phyloP scores from a whole-genome alignment of 2,113 vertebrate species.

The Copsychus sechellarum region DNA sequence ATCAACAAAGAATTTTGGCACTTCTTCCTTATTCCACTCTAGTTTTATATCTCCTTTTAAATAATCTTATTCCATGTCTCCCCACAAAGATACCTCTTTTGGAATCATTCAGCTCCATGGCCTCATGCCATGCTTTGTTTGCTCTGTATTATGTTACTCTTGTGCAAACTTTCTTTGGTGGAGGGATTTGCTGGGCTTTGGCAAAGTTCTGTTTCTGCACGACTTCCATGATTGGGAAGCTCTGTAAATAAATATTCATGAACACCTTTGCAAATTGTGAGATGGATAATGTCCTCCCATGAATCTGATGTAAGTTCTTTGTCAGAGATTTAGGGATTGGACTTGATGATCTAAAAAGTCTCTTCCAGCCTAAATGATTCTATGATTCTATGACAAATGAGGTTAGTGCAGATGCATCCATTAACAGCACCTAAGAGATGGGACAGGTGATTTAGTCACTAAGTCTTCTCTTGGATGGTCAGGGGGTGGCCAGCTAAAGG shows the following conservation, averaged over 20 bases:
- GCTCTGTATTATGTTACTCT: neutral
- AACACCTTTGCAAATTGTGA: neutral
- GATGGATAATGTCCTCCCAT: neutral
- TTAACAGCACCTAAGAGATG: neutral
- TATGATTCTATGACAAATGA: neutral
- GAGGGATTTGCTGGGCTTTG: neutral
- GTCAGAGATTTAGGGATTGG: neutral
- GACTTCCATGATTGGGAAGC: neutral
- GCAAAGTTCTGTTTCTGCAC: neutral
- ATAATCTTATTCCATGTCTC: neutral
- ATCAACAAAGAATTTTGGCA: neutral
- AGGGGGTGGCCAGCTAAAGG: neutral
- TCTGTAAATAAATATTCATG: neutral
- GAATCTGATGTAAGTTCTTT: neutral
- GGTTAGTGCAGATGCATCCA: neutral
- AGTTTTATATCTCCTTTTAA: neutral
- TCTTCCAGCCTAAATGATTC: neutral
- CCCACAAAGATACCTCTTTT: neutral
- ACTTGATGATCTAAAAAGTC: neutral
- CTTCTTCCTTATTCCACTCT: neutral
- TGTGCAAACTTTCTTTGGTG: neutral
- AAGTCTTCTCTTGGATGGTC: neutral
- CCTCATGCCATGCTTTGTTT: constrained; percentile 21
- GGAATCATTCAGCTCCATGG: neutral
- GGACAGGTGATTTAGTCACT: neutral